phyloP scores from a whole-genome alignment of 1,140 invertebrate species.

The Acromyrmex echinatior region DNA sequence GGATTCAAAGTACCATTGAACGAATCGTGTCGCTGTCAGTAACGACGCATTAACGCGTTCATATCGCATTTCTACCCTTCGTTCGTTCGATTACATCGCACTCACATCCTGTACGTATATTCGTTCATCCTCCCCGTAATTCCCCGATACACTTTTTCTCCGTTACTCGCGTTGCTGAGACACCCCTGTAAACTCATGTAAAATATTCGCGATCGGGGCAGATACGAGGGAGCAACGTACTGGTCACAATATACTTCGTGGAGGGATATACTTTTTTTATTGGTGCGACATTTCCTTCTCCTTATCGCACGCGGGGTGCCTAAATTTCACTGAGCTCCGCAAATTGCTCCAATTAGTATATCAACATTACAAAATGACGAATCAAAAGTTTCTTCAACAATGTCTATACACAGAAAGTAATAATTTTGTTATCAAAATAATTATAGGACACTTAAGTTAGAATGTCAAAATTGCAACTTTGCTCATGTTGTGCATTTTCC shows the following conservation, averaged over 20 bases:
- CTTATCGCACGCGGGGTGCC: neutral
- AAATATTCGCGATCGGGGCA: slow-evolving; percentile 16
- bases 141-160: slow-evolving; percentile 51
- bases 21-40: slow-evolving; percentile 83
- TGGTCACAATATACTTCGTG: neutral
- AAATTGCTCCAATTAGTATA: neutral
- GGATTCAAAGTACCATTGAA: slow-evolving; percentile 79
- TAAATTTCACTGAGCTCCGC: neutral
- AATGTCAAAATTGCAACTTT: too few relatives aligned
- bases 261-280: neutral
- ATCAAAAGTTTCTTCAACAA: neutral
- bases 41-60: slow-evolving; percentile 83
- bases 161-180: slow-evolving; percentile 17
- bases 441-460: too few relatives aligned
- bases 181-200: slow-evolving; percentile 35
- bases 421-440: too few relatives aligned
- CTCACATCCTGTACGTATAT: slow-evolving; percentile 31
- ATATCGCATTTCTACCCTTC: slow-evolving; percentile 82
- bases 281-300: neutral
- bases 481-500: too few relatives aligned
- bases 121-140: slow-evolving; percentile 69
- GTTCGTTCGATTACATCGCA: slow-evolving; percentile 69
- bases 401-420: neutral
- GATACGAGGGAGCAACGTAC: neutral
- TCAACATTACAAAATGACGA: neutral